These are phyloP conservation scores for Diabrotica virgifera DNA, from an alignment of 1,140 invertebrate species.

Conservation along the genomic window DNA sequence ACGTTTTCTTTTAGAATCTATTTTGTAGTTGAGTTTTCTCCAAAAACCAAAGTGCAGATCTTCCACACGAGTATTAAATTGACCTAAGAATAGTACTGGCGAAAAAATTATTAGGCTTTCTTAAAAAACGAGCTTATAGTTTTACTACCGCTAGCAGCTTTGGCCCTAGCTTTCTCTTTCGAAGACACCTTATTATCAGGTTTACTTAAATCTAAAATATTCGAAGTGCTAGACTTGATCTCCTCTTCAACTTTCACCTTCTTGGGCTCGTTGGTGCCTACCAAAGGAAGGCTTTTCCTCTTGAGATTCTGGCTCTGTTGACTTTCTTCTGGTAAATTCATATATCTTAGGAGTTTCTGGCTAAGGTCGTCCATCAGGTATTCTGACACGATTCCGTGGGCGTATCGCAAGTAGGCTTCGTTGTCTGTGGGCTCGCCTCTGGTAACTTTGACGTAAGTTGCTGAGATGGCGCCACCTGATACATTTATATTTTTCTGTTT, in stretches of 20 bases:
- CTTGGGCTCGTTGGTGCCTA: slow-evolving; percentile 40
- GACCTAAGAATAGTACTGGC: slow-evolving; percentile 22
- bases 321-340: slow-evolving; percentile 61
- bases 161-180: slow-evolving; percentile 70
- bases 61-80: slow-evolving; percentile 21
- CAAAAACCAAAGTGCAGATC: not conserved
- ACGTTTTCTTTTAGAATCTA: too few species aligned
- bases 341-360: slow-evolving; percentile 57
- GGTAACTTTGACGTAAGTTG: slow-evolving; percentile 60
- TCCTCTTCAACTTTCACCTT: slow-evolving; percentile 44
- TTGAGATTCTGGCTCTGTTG: slow-evolving; percentile 51
- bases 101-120: slow-evolving; percentile 45
- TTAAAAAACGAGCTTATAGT: slow-evolving; percentile 73
- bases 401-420: slow-evolving; percentile 66
- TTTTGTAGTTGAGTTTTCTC: too few species aligned
- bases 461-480: slow-evolving; percentile 60
- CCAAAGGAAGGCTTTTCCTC: slow-evolving; percentile 53
- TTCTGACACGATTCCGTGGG: slow-evolving; percentile 66
- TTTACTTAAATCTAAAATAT: slow-evolving; percentile 43
- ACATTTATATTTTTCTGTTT: slow-evolving; percentile 70
- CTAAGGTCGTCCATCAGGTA: slow-evolving; percentile 65
- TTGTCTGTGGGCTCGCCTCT: slow-evolving; percentile 40
- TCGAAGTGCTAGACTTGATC: slow-evolving; percentile 29
- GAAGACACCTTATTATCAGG: slow-evolving; percentile 45
- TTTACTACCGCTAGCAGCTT: slow-evolving; percentile 70